phyloP scores from a whole-genome alignment of 1,140 invertebrate species.

The Anadara kagoshimensis region DNA sequence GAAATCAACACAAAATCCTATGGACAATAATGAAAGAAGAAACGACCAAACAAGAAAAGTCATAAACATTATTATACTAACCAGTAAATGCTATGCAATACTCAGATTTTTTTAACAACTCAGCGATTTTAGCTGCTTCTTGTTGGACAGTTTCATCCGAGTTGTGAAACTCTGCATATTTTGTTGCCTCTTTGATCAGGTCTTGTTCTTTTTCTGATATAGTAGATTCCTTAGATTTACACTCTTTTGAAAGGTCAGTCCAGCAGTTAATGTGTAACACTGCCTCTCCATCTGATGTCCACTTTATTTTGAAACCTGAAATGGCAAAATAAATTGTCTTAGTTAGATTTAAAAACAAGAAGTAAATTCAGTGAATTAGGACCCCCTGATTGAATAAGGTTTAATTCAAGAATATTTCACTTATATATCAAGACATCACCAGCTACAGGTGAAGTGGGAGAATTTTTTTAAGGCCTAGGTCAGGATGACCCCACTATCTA shows the following conservation, averaged over 20 bases:
- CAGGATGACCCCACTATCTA: too few species aligned
- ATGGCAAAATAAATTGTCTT: too few species aligned
- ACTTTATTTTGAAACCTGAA: not conserved
- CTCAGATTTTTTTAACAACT: constrained; percentile 45
- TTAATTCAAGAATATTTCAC: too few species aligned
- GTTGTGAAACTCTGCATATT: constrained; percentile 56
- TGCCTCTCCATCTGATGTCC: constrained; percentile 42
- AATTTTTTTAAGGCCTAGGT: too few species aligned
- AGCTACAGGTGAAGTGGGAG: too few species aligned
- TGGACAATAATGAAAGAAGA: too few species aligned
- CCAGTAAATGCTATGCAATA: constrained; percentile 60
- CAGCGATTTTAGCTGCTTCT: constrained; percentile 48
- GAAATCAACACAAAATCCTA: too few species aligned
- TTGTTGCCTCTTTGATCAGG: constrained; percentile 50
- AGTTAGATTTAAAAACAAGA: too few species aligned
- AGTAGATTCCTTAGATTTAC: not conserved
- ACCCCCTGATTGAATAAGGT: too few species aligned
- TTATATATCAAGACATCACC: too few species aligned
- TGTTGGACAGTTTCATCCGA: constrained; percentile 30
- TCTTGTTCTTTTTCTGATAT: constrained; percentile 43
- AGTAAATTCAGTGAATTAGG: too few species aligned
- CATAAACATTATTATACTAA: constrained; percentile 7
- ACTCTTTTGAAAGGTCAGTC: constrained; percentile 5
- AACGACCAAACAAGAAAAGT: too few species aligned
- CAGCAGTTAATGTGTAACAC: constrained; percentile 44